These are phyloP conservation scores for Rattus norvegicus DNA, from an alignment of 2,113 vertebrate species.

Conservation along the genomic window DNA sequence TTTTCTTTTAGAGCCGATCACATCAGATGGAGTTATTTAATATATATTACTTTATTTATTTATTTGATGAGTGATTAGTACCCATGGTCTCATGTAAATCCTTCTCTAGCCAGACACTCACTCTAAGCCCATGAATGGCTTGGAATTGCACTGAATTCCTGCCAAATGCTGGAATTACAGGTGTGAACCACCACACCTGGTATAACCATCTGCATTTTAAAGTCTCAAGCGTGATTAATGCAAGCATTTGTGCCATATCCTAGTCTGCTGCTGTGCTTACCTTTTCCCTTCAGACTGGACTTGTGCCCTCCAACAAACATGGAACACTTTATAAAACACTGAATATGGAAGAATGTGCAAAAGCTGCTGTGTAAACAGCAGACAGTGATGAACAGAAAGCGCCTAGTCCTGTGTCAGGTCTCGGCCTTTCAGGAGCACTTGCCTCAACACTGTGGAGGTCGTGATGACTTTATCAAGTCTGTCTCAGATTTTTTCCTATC, in stretches of 20 bases:
- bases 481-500: neutral
- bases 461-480: neutral
- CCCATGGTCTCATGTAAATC: neutral
- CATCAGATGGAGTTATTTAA: neutral
- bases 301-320: neutral
- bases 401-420: too few species aligned
- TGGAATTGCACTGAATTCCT: neutral
- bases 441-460: neutral
- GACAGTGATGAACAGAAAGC: neutral
- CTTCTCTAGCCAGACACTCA: neutral
- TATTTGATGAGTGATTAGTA: neutral
- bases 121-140: neutral
- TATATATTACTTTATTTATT: neutral
- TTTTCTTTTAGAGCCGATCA: neutral
- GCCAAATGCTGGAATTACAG: neutral
- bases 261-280: neutral
- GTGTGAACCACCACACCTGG: neutral
- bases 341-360: neutral
- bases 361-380: neutral
- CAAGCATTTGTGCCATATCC: neutral
- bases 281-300: neutral
- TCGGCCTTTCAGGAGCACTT: neutral
- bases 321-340: neutral
- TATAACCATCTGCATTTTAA: neutral
- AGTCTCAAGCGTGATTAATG: neutral